These are phyloP conservation scores for Heliocidaris erythrogramma DNA, from an alignment of 35 echinoderm and acorn worm species.

Conservation along the genomic window DNA sequence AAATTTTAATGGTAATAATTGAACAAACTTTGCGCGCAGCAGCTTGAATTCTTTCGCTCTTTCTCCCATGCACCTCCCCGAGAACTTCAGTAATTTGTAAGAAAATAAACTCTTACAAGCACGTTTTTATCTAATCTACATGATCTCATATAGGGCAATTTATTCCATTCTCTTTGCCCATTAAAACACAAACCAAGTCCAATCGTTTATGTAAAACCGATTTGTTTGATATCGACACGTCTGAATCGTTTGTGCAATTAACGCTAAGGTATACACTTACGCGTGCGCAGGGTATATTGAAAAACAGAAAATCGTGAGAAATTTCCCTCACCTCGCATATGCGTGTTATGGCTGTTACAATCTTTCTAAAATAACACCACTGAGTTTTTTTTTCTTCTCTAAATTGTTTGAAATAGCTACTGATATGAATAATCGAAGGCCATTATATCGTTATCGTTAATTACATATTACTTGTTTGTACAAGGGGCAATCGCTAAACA, in stretches of 20 bases:
- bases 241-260: neutral
- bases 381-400: neutral
- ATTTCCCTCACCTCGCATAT: neutral
- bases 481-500: neutral
- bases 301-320: neutral
- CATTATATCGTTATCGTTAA: neutral
- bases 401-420: neutral
- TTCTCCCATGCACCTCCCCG: neutral
- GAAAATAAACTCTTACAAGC: neutral
- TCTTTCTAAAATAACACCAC: slow-evolving; percentile 4
- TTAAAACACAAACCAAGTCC: neutral
- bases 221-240: neutral
- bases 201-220: neutral
- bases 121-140: neutral
- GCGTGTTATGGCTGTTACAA: neutral
- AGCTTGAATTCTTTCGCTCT: neutral
- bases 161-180: neutral
- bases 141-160: slow-evolving; percentile 17
- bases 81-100: neutral
- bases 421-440: slow-evolving; percentile 25
- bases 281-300: neutral
- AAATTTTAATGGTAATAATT: neutral
- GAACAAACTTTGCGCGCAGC: neutral
- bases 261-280: neutral
- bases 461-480: slow-evolving; percentile 33